Evolutionary conservation across 2,797 vertebrate genomes (phyloP).

Genomic region (Linurgus olivaceus): DNA sequence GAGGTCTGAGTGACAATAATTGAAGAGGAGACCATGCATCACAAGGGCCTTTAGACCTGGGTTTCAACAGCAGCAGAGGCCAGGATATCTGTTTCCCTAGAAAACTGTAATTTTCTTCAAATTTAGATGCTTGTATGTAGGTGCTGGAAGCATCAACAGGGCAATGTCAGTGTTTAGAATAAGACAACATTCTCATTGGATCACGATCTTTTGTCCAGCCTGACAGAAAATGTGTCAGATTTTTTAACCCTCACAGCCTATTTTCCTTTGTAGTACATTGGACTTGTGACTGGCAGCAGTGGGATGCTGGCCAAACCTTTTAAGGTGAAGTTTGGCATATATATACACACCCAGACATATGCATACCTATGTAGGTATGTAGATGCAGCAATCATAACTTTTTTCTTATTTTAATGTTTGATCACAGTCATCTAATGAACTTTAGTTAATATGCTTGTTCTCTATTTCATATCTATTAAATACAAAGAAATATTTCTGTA

Average conservation of each 20-base stretch:
- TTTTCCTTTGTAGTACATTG: background rate
- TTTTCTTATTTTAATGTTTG: background rate
- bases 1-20: background rate
- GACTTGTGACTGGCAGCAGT: background rate
- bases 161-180: fast-evolving
- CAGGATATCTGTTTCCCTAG: background rate
- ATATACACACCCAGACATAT: fast-evolving
- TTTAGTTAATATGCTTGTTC: background rate
- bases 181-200: background rate
- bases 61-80: background rate
- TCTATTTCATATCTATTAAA: background rate
- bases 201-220: background rate
- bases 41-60: background rate
- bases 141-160: background rate
- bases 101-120: background rate
- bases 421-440: background rate
- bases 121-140: background rate
- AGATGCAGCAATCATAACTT: background rate
- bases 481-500: background rate
- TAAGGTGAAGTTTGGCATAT: background rate
- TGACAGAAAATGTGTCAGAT: background rate
- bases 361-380: background rate
- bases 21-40: background rate
- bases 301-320: background rate
- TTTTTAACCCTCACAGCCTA: background rate